phyloP scores from a whole-genome alignment of 2,888 invertebrate species.

The Allophyes oxyacanthae region DNA sequence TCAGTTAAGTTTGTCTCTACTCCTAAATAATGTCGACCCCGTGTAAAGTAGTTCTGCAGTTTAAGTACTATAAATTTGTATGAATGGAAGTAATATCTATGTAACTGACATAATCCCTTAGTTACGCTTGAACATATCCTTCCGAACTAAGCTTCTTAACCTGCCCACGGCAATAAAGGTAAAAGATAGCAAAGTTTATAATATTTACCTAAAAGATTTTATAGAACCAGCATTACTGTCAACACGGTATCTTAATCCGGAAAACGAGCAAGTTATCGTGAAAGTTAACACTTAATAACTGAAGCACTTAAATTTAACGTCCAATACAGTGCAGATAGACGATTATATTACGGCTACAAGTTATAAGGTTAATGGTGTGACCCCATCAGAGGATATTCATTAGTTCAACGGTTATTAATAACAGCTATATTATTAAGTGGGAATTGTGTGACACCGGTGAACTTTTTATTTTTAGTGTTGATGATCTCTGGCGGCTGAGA shows the following conservation, averaged over 20 bases:
- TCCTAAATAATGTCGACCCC: too few relatives aligned
- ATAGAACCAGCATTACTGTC: neutral
- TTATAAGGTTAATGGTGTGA: constrained; percentile 64
- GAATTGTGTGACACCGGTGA: constrained; percentile 37
- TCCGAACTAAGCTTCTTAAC: too few relatives aligned
- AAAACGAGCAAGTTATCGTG: constrained; percentile 10
- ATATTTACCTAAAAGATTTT: neutral
- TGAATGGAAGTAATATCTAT: too few relatives aligned
- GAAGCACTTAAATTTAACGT: constrained; percentile 18
- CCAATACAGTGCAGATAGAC: constrained; percentile 14
- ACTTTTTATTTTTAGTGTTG: constrained; percentile 31
- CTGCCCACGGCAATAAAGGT: too few relatives aligned
- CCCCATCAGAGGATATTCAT: constrained; percentile 51
- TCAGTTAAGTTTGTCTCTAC: too few relatives aligned
- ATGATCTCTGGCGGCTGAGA: constrained; percentile 6
- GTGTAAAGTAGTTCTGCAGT: too few relatives aligned
- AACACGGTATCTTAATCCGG: constrained; percentile 6
- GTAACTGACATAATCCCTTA: too few relatives aligned
- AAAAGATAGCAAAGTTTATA: too few relatives aligned
- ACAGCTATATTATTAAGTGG: constrained; percentile 11
- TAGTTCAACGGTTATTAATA: constrained; percentile 27
- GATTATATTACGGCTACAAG: constrained; percentile 19
- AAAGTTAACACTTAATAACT: constrained; percentile 17
- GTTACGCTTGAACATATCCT: too few relatives aligned
- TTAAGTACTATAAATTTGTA: too few relatives aligned